Evolutionary conservation across 64 coral and sea anemone genomes (phyloP), one percentile per base, ranked within the genome.

Genomic region (Astreopora myriophthalma): DNA sequence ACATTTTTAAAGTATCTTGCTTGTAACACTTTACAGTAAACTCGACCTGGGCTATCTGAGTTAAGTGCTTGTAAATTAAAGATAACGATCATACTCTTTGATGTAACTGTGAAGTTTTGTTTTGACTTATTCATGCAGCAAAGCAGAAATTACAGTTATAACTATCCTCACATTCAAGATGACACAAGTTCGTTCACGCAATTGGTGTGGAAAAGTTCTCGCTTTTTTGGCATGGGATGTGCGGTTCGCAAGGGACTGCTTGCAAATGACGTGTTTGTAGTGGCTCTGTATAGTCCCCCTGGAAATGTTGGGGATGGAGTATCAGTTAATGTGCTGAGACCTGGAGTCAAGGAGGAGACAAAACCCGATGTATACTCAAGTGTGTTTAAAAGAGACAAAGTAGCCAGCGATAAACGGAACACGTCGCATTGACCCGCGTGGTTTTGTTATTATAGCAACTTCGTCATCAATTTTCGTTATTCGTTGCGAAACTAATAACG

Each of bases 181-280:
- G 73, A 88, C 11, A 93, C 91, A 13, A 96, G 85, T 34, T 96
- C 94, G 0, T 96, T 96, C 32, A 96, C 94, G 2, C 94, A 96
- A 52, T 64, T 96, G 8, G 79, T 96, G 3, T 96, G 94, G 94
- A 96, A 86, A 51, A 35, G 29, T 60, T 80, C 94, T 14, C 46
- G 72, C 27, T 81, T 55, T 13, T 67, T 96, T 29, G 94, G 94
- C 1, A 86, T 93, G 77, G 94, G 94, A 13, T 96, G 94, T 37
- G 94, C 94, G 32, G 52, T 92, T 6, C 87, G 79, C 42, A 88
- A 48, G 32, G 94, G 94, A 16, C 86, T 96, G 1, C 38, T 96
- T 30, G 88, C 94, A 8, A 96, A 96, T 72, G 94, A 96, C 71
- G 87, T 96, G 10, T 96, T 93, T 68, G 91, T 96, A 16, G 94